Percentiles rank a stretch among this genome's conserved stretches.
These are phyloP conservation scores for Drosophila pullipes DNA, from an alignment of 2,888 invertebrate species.

Conservation along the genomic window DNA sequence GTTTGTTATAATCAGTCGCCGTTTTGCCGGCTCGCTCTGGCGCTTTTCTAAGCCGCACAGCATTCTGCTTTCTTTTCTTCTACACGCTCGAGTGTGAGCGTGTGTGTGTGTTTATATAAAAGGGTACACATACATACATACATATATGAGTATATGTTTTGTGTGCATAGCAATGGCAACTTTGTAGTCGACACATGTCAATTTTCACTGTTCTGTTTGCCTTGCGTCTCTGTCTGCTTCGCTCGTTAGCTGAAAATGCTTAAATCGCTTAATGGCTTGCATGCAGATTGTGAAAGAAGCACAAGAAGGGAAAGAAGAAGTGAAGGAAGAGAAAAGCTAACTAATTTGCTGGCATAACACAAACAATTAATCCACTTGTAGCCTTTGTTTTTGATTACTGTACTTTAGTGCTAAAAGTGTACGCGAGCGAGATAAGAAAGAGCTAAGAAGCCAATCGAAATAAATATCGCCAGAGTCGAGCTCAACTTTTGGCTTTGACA, in stretches of 20 bases:
- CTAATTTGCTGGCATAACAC: slow-evolving; percentile 59
- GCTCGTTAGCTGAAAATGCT: slow-evolving; percentile 34
- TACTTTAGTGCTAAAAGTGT: slow-evolving; percentile 1
- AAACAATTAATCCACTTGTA: slow-evolving; percentile 26
- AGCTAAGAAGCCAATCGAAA: slow-evolving; percentile 20
- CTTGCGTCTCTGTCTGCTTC: slow-evolving; percentile 10
- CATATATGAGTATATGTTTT: slow-evolving; percentile 4
- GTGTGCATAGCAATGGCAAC: slow-evolving; percentile 36
- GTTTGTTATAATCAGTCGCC: slow-evolving; percentile 34
- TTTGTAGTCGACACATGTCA: slow-evolving; percentile 56
- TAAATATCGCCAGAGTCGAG: slow-evolving; percentile 32
- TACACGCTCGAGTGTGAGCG: neutral
- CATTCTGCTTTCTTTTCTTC: slow-evolving; percentile 43
- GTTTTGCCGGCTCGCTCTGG: slow-evolving; percentile 48
- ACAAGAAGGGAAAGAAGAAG: neutral
- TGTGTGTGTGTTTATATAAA: neutral
- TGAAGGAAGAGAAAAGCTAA: neutral
- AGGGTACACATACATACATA: neutral
- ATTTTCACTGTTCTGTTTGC: slow-evolving; percentile 55
- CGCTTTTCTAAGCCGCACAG: slow-evolving; percentile 53
- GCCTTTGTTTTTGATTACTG: slow-evolving; percentile 17
- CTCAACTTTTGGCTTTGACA: slow-evolving; percentile 62
- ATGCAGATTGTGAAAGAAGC: slow-evolving; percentile 14
- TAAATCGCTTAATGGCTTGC: slow-evolving; percentile 22
- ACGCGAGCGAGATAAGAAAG: neutral